Evolutionary conservation across 2,113 vertebrate species (phyloP).

Genomic region (Leptobrachium ailaonicum): DNA sequence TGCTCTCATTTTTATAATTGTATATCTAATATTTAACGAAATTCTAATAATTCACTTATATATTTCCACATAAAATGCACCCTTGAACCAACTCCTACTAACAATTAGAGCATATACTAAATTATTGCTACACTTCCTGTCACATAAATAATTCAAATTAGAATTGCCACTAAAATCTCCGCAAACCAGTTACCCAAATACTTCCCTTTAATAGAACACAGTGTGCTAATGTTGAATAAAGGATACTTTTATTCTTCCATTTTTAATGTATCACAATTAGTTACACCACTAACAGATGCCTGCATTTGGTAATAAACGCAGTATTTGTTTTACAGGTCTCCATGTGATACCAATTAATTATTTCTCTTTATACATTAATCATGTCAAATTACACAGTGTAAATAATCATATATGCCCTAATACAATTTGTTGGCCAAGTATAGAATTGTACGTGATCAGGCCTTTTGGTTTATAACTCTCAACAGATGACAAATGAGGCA

Average conservation of each 20-base stretch:
- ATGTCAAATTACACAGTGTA: conserved; percentile 25
- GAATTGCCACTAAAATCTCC: too few species aligned
- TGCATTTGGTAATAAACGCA: not conserved
- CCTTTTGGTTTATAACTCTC: not conserved
- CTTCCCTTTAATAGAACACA: too few species aligned
- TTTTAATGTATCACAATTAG: not conserved
- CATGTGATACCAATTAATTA: not conserved
- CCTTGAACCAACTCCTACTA: too few species aligned
- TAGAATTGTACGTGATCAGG: not conserved
- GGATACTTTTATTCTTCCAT: not conserved
- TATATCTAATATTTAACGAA: too few species aligned
- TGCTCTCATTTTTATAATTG: too few species aligned
- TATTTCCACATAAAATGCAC: too few species aligned
- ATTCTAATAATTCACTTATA: too few species aligned
- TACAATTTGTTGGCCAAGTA: not conserved
- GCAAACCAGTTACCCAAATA: too few species aligned
- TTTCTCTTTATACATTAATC: conserved; percentile 26
- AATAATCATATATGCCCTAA: conserved; percentile 4
- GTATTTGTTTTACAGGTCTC: conserved; percentile 1
- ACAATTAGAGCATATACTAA: too few species aligned
- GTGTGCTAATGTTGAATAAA: too few species aligned
- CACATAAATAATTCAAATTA: too few species aligned
- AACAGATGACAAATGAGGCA: conserved; percentile 37
- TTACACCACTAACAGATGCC: not conserved
- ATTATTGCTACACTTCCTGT: too few species aligned